Evolutionary conservation across 2,797 vertebrate species (phyloP).

Genomic region (Myotis vivesi): DNA sequence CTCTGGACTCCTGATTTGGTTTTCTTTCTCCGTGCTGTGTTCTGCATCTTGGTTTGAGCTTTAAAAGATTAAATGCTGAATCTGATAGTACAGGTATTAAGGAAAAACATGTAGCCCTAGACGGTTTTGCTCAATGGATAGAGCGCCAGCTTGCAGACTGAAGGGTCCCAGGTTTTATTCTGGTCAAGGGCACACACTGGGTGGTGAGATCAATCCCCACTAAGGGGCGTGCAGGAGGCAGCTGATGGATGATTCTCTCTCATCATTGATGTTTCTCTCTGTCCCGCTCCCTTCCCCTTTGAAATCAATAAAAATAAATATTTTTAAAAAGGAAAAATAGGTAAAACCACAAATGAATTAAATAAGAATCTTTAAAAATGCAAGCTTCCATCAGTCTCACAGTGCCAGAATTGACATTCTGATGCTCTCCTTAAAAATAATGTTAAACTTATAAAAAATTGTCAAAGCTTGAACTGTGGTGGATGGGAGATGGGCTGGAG

Average conservation of each 20-base stretch:
- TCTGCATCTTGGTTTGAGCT: not conserved
- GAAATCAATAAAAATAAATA: too few relatives aligned
- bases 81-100: conserved; percentile 61
- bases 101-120: not conserved
- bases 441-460: conserved; percentile 63
- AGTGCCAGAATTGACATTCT: conserved; percentile 52
- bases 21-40: not conserved
- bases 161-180: too few relatives aligned
- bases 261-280: too few relatives aligned
- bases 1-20: not conserved
- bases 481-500: not conserved
- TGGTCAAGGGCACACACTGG: too few relatives aligned
- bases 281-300: too few relatives aligned
- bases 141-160: too few relatives aligned
- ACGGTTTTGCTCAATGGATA: too few relatives aligned
- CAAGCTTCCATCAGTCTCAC: conserved; percentile 71
- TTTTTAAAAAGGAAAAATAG: not conserved
- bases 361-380: conserved; percentile 65
- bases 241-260: too few relatives aligned
- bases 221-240: too few relatives aligned
- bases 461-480: conserved; percentile 59
- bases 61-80: conserved; percentile 3
- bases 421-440: conserved; percentile 70
- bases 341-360: not conserved
- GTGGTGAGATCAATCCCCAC: too few relatives aligned